phyloP scores from a whole-genome alignment of 2,888 invertebrate species.

The Orgyia antiqua region DNA sequence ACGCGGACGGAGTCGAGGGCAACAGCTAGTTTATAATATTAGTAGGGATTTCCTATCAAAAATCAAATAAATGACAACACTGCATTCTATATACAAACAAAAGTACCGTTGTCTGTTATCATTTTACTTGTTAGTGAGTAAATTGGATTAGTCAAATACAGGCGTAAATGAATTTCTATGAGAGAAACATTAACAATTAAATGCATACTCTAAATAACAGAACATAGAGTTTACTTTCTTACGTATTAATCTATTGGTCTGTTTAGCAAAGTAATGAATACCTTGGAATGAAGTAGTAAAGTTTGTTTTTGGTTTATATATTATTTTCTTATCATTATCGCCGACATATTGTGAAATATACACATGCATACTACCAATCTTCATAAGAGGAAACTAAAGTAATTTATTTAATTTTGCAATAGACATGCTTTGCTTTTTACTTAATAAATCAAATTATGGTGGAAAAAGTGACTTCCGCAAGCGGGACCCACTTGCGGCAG shows the following conservation, averaged over 20 bases:
- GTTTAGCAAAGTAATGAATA: constrained; percentile 1
- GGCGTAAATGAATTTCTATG: constrained; percentile 18
- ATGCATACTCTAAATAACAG: constrained; percentile 4
- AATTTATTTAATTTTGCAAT: too few relatives aligned
- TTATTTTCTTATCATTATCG: constrained; percentile 11
- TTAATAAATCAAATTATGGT: too few relatives aligned
- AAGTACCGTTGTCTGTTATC: constrained; percentile 15
- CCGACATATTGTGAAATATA: constrained; percentile 17
- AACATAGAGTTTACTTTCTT: constrained; percentile 2
- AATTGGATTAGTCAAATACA: constrained; percentile 28
- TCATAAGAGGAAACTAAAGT: constrained; percentile 46
- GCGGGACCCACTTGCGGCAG: too few relatives aligned
- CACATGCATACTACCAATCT: constrained; percentile 37
- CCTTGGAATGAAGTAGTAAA: constrained; percentile 1
- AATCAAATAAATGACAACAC: too few relatives aligned
- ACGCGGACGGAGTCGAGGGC: too few relatives aligned
- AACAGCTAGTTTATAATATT: too few relatives aligned
- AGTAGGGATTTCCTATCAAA: too few relatives aligned
- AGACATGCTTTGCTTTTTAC: too few relatives aligned
- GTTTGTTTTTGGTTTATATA: constrained; percentile 9
- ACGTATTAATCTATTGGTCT: background rate
- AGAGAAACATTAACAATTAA: constrained; percentile 1
- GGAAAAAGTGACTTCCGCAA: too few relatives aligned
- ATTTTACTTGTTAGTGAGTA: constrained; percentile 20
- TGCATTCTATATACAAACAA: constrained; percentile 1